Evolutionary conservation across 1,140 invertebrate genomes (phyloP), one percentile per base, ranked within the genome.

Genomic region (Orius laevigatus): DNA sequence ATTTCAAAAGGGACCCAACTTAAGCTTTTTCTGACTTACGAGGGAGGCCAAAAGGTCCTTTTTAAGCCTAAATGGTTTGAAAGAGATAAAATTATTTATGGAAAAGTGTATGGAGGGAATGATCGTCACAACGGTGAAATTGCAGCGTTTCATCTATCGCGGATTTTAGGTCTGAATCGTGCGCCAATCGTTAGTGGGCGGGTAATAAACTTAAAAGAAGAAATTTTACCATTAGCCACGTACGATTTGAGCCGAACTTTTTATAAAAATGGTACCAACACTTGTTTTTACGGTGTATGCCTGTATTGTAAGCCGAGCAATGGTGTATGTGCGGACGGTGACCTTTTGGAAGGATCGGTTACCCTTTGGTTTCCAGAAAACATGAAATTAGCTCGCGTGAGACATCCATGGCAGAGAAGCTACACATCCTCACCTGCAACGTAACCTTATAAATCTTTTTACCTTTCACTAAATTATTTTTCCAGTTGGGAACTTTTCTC

Each of bases 71-170:
- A 82, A 62, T 87, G 89, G 73, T 94, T 91, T 64, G 60, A 71
- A 5, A 68, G 81, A 58, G 73, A 78, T 50, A 69, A 79, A 58
- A 62, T 91, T 5, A 76, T 94, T 41, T 69, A 75, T 53, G 89
- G 84, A 2, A 69, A 73, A 33, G 82, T 90, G 8, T 92, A 91
- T 69, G 74, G 75, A 40, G 91, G 91, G 12, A 84, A 82, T 63
- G 91, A 96, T 64, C 69, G 90, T 9, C 87, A 93, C 60, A 85
- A 85, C 65, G 87, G 85, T n/a, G 91, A 96, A 73, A 80, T 94
- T n/a, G 79, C 85, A 56, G 83, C 83, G n/a, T 94, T 93, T 67
- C 87, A 92, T 66, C 68, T 94, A 50, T 81, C 80, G 41, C 76
- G 80, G 46, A 64, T 92, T 15, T 63, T 95, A 12, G 78, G 80